phyloP scores from a whole-genome alignment of 2,888 invertebrate species.

The Pemphredon lugubris region DNA sequence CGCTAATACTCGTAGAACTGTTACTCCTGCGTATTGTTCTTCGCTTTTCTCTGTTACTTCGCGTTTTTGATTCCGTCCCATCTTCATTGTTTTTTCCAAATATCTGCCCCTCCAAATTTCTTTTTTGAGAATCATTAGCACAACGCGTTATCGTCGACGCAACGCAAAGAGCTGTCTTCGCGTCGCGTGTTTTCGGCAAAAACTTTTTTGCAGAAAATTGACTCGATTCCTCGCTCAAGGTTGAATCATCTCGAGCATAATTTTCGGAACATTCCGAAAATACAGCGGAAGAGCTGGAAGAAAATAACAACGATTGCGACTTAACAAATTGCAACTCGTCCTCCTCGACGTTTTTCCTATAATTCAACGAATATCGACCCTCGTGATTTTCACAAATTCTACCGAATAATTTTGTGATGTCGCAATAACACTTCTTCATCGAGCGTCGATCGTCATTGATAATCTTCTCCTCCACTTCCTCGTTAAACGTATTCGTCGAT shows the following conservation, averaged over 20 bases:
- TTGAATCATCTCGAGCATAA: not conserved
- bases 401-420: not conserved
- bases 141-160: constrained; percentile 51
- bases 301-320: not conserved
- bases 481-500: not conserved
- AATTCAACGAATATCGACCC: not conserved
- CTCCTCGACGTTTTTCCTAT: not conserved
- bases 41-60: no score
- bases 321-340: not conserved
- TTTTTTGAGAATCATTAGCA: constrained; percentile 56
- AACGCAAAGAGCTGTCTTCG: constrained; percentile 52
- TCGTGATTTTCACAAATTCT: not conserved
- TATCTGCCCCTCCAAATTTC: not conserved
- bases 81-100: not conserved
- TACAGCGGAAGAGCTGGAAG: not conserved
- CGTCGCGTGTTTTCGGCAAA: constrained; percentile 47
- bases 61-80: not conserved
- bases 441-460: not conserved
- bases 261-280: not conserved
- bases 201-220: constrained; percentile 5
- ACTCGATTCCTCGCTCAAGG: not conserved
- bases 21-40: no score
- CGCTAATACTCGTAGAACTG: no score
- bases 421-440: not conserved
- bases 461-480: not conserved